Conservation (phyloP, 2,113 vertebrate genomes). For the Callionymus lyra region DNA sequence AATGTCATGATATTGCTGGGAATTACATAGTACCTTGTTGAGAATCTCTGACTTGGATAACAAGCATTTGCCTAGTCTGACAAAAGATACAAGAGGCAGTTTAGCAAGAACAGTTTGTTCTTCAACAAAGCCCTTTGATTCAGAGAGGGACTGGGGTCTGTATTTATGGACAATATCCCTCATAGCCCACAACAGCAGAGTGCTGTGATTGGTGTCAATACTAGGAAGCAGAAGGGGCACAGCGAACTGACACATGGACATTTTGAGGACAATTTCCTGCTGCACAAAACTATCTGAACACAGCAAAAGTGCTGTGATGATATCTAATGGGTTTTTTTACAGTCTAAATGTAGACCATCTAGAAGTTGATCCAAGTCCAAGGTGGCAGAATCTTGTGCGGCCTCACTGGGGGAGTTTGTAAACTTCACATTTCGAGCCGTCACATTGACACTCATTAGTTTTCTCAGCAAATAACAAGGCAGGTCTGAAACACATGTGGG, state of each 20-base stretch:
- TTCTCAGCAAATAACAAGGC: not conserved
- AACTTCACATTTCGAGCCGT: slow-evolving; percentile 17
- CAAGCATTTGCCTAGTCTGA: slow-evolving; percentile 53
- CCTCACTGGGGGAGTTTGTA: not conserved
- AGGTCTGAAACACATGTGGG: not conserved
- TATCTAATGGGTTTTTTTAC: not conserved
- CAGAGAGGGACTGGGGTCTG: slow-evolving; percentile 18
- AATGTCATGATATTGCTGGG: slow-evolving; percentile 36
- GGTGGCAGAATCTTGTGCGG: not conserved
- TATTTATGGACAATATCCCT: slow-evolving; percentile 45
- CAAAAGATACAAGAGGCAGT: slow-evolving; percentile 52
- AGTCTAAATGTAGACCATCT: not conserved
- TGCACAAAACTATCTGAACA: not conserved
- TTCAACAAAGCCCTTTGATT: slow-evolving; percentile 21
- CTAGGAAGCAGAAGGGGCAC: slow-evolving; percentile 3
- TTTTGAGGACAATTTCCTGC: slow-evolving; percentile 6
- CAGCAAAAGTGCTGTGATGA: slow-evolving; percentile 1
- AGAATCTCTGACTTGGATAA: slow-evolving; percentile 67
- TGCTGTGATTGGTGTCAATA: not conserved
- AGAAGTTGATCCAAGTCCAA: not conserved
- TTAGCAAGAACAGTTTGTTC: slow-evolving; percentile 19
- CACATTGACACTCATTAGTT: slow-evolving; percentile 29
- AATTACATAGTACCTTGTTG: slow-evolving; percentile 52
- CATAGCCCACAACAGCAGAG: slow-evolving; percentile 23
- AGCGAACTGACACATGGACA: slow-evolving; percentile 5